Conservation (phyloP, 2,797 vertebrate species). For the Buphagus erythrorhynchus region DNA sequence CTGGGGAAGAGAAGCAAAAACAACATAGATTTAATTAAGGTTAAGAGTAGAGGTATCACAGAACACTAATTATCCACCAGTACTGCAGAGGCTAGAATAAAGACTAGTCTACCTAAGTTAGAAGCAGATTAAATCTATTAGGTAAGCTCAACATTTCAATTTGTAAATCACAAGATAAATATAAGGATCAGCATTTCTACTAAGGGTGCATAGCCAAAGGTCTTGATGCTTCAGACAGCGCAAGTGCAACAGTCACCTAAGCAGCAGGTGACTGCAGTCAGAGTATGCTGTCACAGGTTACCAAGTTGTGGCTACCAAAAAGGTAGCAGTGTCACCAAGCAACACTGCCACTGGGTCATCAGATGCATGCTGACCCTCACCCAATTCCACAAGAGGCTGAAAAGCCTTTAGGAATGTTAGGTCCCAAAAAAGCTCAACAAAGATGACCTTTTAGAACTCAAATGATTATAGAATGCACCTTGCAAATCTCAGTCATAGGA, state of each 20-base stretch:
- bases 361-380: background rate
- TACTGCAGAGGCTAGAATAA: background rate
- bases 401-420: background rate
- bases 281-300: background rate
- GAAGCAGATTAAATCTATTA: background rate
- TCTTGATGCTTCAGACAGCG: background rate
- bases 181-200: background rate
- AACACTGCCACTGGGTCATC: background rate
- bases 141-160: background rate
- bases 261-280: background rate
- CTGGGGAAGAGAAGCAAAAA: constrained; percentile 60
- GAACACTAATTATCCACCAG: background rate
- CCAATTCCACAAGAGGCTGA: background rate
- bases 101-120: background rate
- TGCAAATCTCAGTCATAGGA: background rate
- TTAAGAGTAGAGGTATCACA: background rate
- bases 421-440: background rate
- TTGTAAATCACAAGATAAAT: background rate
- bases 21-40: background rate
- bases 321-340: background rate
- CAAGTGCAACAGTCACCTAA: background rate
- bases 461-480: accelerated
- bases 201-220: background rate
- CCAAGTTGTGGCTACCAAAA: background rate
- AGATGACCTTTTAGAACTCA: background rate